Evolutionary conservation across 2,113 vertebrate species (phyloP), one percentile per base, ranked within the genome.

Genomic region (Engraulis encrasicolus): DNA sequence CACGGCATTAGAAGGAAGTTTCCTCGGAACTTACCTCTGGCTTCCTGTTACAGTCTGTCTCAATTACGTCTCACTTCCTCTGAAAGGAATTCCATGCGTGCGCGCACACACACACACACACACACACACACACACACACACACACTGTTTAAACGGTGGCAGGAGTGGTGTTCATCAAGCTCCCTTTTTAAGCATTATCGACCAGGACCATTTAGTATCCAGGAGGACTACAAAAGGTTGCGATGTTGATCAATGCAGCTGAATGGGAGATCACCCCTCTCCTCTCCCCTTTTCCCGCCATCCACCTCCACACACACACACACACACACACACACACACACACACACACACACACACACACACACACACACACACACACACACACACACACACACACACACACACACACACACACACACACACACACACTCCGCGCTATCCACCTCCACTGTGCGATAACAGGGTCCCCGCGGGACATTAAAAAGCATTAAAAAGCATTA

Each of bases 171-270:
- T 34, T 48, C 49, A 78, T 82, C 81, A 23, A 80, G 82, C 79
- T 23, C 19, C 54, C 82, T 80, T 83, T 86, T 86, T 83, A 86
- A 80, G 78, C 45, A 74, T 45, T 81, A 83, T 86, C 15, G 85
- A 86, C 80, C 81, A 71, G 71, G 50, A 78, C 78, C 81, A 83
- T 83, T 86, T 83, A 78, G 81, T 80, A 66, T 82, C 38, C 81
- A 58, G 61, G 45, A 80, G 40, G 78, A 82, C 81, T 74, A 80
- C 71, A 23, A 78, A 82, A 54, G 78, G 81, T 78, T 79, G 58
- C 19, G 78, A 17, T 49, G 84, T 52, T 85, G 90, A 91, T 92
- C 90, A 89, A 92, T 91, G 91, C 80, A 82, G 31, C 87, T 89
- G 86, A 89, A 87, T 90, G 87, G n/a, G 79, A 86, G 78, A 84